phyloP scores from a whole-genome alignment of 2,113 vertebrate species.

The Furnarius figulus region DNA sequence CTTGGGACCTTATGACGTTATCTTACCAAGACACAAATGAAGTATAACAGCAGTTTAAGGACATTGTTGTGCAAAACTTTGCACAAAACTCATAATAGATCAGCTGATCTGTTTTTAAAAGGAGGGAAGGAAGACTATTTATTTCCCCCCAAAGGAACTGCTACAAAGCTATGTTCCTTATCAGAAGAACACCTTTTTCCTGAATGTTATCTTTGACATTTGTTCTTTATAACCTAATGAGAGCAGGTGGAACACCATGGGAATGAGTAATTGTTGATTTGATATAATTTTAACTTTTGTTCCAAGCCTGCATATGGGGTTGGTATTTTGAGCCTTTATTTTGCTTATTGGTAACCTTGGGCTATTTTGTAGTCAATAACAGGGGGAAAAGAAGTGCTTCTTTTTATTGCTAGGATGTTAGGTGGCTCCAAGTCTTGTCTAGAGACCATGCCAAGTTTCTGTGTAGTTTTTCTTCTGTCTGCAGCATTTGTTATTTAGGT shows the following conservation, averaged over 20 bases:
- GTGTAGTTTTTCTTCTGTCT: not conserved
- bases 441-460: not conserved
- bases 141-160: constrained; percentile 46
- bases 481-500: not conserved
- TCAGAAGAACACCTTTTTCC: constrained; percentile 67
- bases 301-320: not conserved
- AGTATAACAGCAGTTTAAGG: not conserved
- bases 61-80: constrained; percentile 5
- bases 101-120: constrained; percentile 47
- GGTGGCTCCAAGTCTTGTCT: not conserved
- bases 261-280: constrained; percentile 59
- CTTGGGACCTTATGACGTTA: not conserved
- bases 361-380: not conserved
- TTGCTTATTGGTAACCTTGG: constrained; percentile 32
- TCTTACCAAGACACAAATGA: not conserved
- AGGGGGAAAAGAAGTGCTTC: not conserved
- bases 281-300: constrained; percentile 44
- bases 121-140: constrained; percentile 60
- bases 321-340: constrained; percentile 25
- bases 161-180: constrained; percentile 56
- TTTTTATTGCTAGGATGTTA: not conserved
- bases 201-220: constrained; percentile 62
- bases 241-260: constrained; percentile 45
- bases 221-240: constrained; percentile 40
- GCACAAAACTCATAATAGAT: constrained; percentile 37